Percentiles rank a stretch among this genome's conserved stretches.
Conservation (phyloP, 2,888 invertebrate genomes). For the Siphlonurus alternatus region DNA sequence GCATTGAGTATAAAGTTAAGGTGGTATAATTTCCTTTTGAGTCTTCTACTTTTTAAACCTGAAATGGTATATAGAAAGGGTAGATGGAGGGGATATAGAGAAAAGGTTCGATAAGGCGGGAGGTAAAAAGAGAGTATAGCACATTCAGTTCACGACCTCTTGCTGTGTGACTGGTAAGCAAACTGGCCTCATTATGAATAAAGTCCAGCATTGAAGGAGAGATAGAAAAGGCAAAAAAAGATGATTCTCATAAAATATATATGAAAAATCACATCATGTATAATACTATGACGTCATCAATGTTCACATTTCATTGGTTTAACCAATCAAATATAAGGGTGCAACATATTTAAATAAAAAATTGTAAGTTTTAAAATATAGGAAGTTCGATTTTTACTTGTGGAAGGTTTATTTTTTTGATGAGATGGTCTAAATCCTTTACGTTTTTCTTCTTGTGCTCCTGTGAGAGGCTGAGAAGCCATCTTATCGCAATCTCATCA, state of each 20-base stretch:
- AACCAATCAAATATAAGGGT: too few relatives aligned
- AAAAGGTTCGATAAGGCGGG: neutral
- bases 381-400: too few relatives aligned
- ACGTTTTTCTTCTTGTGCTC: neutral
- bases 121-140: neutral
- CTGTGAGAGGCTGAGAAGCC: neutral
- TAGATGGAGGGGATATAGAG: conserved; percentile 1
- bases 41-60: conserved; percentile 7
- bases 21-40: neutral
- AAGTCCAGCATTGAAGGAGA: neutral
- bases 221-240: neutral
- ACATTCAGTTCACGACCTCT: too few relatives aligned
- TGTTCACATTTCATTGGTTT: too few relatives aligned
- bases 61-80: conserved; percentile 9
- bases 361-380: too few relatives aligned
- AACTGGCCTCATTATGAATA: neutral
- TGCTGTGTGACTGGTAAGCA: neutral
- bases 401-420: too few relatives aligned
- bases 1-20: neutral
- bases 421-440: too few relatives aligned
- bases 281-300: too few relatives aligned
- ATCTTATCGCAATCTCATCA: neutral
- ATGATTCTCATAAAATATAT: too few relatives aligned
- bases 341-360: too few relatives aligned
- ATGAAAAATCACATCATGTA: too few relatives aligned